Evolutionary conservation across 2,113 vertebrate species (phyloP).

Genomic region (Rhodinocichla rosea): DNA sequence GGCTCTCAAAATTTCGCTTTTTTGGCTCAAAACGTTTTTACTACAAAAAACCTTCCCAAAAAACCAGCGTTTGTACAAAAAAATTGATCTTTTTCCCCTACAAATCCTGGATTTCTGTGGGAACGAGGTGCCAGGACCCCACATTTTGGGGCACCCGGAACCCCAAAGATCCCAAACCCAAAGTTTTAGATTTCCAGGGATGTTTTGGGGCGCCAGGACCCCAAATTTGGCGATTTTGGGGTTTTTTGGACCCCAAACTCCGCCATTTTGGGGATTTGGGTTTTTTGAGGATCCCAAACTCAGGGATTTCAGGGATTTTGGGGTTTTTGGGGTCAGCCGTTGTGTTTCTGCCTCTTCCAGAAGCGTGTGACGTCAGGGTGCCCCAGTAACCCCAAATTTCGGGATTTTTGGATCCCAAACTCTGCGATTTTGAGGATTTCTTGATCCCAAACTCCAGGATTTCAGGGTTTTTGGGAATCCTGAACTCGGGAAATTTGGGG

Average conservation of each 20-base stretch:
- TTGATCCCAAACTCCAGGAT: neutral
- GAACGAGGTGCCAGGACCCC: neutral
- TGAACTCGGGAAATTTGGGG: too few species aligned
- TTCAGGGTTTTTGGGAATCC: neutral
- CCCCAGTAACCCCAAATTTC: neutral
- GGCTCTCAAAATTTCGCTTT: fast-evolving
- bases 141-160: too few species aligned
- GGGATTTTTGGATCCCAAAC: neutral
- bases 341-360: neutral
- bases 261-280: neutral
- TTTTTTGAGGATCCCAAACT: neutral
- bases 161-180: neutral
- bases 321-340: neutral
- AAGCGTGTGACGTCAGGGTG: neutral
- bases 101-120: neutral
- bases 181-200: neutral
- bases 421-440: neutral
- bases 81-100: neutral
- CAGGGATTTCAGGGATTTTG: fast-evolving
- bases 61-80: neutral
- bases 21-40: neutral
- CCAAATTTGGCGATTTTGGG: neutral
- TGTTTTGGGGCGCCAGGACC: neutral
- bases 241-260: neutral
- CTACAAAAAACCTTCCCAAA: neutral